Base-by-base conservation (phyloP, 2,113 vertebrate genomes). In the Mastomys natalensis region DNA sequence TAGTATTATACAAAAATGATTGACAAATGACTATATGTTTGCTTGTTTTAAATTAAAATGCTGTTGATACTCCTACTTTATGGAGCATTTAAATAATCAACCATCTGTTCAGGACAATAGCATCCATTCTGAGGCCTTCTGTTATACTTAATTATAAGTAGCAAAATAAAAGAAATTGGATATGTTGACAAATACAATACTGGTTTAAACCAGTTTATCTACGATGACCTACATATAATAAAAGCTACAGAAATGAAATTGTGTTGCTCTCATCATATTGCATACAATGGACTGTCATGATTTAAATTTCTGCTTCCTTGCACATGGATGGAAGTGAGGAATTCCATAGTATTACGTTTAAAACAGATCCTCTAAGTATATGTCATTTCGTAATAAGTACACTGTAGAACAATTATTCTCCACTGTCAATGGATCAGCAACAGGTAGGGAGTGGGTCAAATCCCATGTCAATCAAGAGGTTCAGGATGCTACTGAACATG, bases 21-120 rank as follows among this genome's bases (percentile, higher is more conserved):
- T 77, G 68, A 16, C 60, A 91, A 89, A 87, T 70, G 22, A 5
- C 80, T 95, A 72, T 53, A 77, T 16, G 55, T 66, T 92, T 40
- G 87, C 21, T 62, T 92, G 68, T 68, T 91, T 96, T 97, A 94
- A 74, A 95, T 72, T 48, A 77, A 91, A 88, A 31, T 90, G 16
- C 19, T 72, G 91, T 66, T 66, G 4, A 34, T 94, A 48, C 87
- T 94, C 17, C 4, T 87, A 58, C 11, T 84, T 91, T 74, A 45
- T 70, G 74, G 13, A 64, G 77, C 7, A 84, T 62, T 82, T 93
- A 93, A 92, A 84, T 87, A 95, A 91, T 26, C 22, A 76, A 51
- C 22, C 21, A 92, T 3, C 19, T 51, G 34, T 66, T 48, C 88
- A 3, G n/a, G 40, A 31, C 55, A 72, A 74, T 40, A 68, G 34